A percentile compares a stretch with the other conserved stretches of the same genome.
Evolutionary conservation across 2,888 invertebrate species (phyloP).

Genomic region (Scaptomyza reducta): DNA sequence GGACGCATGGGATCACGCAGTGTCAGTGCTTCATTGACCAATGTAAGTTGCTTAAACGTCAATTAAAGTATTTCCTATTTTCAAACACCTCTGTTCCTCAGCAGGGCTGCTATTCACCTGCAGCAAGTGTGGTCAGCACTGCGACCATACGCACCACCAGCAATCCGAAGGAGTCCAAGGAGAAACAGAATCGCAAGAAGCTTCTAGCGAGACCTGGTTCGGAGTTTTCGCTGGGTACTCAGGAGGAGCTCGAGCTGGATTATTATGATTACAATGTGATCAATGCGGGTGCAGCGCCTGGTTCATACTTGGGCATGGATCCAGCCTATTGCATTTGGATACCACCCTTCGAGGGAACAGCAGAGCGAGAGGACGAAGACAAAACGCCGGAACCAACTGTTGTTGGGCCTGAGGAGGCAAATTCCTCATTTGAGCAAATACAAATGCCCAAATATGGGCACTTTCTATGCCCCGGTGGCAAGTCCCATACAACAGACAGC

Average conservation of each 20-base stretch:
- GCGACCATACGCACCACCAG: conserved; percentile 88
- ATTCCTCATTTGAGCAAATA: conserved; percentile 84
- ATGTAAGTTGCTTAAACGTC: conserved; percentile 66
- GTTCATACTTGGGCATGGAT: conserved; percentile 94
- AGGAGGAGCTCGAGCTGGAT: conserved; percentile 92
- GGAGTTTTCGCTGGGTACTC: conserved; percentile 90
- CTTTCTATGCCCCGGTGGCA: conserved; percentile 86
- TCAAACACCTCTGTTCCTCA: not conserved
- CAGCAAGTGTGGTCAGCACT: conserved; percentile 87
- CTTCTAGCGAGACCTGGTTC: conserved; percentile 88
- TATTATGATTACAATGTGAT: conserved; percentile 95
- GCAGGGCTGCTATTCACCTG: conserved; percentile 90
- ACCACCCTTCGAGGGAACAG: conserved; percentile 91
- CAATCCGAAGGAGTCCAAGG: conserved; percentile 90
- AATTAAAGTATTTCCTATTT: not conserved
- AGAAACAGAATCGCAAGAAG: conserved; percentile 90
- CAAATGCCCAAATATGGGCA: conserved; percentile 83
- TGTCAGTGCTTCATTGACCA: conserved; percentile 79
- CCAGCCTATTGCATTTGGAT: conserved; percentile 95
- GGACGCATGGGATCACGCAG: conserved; percentile 75
- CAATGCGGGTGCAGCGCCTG: conserved; percentile 92
- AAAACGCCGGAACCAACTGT: conserved; percentile 84
- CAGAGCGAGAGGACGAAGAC: conserved; percentile 88
- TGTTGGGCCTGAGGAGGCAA: conserved; percentile 73
- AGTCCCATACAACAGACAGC: conserved; percentile 69